A percentile compares a stretch with the other conserved stretches of the same genome.
Conservation (phyloP, 2,888 invertebrate species). For the Stenurella melanura region DNA sequence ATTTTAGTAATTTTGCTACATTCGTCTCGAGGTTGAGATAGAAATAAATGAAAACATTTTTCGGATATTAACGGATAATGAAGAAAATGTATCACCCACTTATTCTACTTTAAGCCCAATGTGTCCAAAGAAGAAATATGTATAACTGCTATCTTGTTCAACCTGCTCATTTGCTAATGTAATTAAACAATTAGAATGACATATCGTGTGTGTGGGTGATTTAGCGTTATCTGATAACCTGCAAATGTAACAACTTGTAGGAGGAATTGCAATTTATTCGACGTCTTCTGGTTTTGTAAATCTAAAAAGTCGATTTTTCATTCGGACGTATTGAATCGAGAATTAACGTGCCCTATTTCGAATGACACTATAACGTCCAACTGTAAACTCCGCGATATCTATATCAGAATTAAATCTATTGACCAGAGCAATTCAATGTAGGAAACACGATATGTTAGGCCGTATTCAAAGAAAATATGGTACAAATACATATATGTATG, state of each 20-base stretch:
- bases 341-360: conserved; percentile 36
- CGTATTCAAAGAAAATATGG: conserved; percentile 38
- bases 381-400: conserved; percentile 26
- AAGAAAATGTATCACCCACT: too few species aligned
- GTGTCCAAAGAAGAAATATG: too few species aligned
- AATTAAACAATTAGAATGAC: conserved; percentile 36
- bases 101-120: too few species aligned
- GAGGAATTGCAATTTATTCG: conserved; percentile 40
- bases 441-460: conserved; percentile 48
- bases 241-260: conserved; percentile 44
- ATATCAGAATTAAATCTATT: conserved; percentile 48
- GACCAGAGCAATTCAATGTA: conserved; percentile 43
- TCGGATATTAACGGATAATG: too few species aligned
- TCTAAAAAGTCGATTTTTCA: conserved; percentile 46
- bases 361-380: conserved; percentile 28
- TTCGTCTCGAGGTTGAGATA: too few species aligned
- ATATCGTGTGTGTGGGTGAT: conserved; percentile 22
- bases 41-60: too few species aligned
- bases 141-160: neutral
- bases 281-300: conserved; percentile 40
- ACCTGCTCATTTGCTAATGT: conserved; percentile 26
- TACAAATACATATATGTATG: conserved; percentile 49
- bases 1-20: too few species aligned
- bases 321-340: conserved; percentile 21
- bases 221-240: conserved; percentile 39